These are phyloP conservation scores for Otus sunia DNA, from an alignment of 2,113 vertebrate species.

Conservation along the genomic window DNA sequence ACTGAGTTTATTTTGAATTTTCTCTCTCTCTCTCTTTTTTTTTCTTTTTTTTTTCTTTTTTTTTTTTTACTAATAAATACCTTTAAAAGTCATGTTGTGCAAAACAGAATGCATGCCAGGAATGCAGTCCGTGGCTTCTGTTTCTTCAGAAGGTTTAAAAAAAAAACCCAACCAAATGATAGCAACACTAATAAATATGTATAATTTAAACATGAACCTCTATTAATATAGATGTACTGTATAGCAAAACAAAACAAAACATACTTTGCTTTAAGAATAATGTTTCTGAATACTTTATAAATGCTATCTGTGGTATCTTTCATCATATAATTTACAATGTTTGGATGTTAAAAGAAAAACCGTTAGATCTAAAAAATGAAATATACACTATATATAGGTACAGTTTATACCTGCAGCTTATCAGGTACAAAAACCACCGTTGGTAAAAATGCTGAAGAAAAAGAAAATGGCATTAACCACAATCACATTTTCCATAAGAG, in stretches of 20 bases:
- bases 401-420: constrained; percentile 70
- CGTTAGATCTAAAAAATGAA: constrained; percentile 70
- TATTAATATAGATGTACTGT: constrained; percentile 85
- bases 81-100: constrained; percentile 90
- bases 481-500: constrained; percentile 80
- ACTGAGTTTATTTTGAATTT: constrained; percentile 82
- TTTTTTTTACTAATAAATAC: constrained; percentile 78
- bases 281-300: constrained; percentile 86
- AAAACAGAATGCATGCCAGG: constrained; percentile 83
- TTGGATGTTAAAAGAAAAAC: constrained; percentile 75
- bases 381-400: constrained; percentile 83
- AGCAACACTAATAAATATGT: constrained; percentile 83
- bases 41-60: neutral
- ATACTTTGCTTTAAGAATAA: constrained; percentile 83
- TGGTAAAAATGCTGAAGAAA: constrained; percentile 74
- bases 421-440: constrained; percentile 70
- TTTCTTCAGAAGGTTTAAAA: constrained; percentile 64
- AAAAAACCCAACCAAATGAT: constrained; percentile 57
- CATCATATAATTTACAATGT: constrained; percentile 84
- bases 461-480: constrained; percentile 75
- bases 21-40: constrained; percentile 29
- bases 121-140: constrained; percentile 68
- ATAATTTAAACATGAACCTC: constrained; percentile 87
- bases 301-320: constrained; percentile 81
- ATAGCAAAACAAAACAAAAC: constrained; percentile 82